phyloP scores from a whole-genome alignment of 1,140 invertebrate species.

The Drosophila willistoni region DNA sequence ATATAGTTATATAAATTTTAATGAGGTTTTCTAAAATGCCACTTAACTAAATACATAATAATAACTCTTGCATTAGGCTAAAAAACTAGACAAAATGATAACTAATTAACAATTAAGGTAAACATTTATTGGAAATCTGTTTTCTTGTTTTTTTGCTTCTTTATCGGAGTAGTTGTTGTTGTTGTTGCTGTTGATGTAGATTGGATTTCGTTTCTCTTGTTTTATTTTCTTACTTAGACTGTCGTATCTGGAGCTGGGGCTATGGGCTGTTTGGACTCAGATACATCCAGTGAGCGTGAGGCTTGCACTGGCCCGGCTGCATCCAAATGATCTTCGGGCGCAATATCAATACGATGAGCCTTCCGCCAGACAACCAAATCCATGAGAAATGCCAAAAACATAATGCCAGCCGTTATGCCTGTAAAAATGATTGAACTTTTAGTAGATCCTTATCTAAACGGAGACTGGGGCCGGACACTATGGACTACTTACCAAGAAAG shows the following conservation, averaged over 20 bases:
- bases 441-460: no score
- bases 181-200: background rate
- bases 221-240: slow-evolving; percentile 35
- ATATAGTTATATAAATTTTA: slow-evolving; percentile 49
- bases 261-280: slow-evolving; percentile 69
- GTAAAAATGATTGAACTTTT: background rate
- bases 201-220: background rate
- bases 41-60: slow-evolving; percentile 77
- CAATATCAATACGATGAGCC: slow-evolving; percentile 89
- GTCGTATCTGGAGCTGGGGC: slow-evolving; percentile 63
- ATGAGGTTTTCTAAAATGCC: slow-evolving; percentile 68
- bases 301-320: slow-evolving; percentile 38
- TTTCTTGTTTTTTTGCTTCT: slow-evolving; percentile 34
- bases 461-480: slow-evolving; percentile 32
- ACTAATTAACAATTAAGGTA: slow-evolving; percentile 82
- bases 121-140: slow-evolving; percentile 78
- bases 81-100: slow-evolving; percentile 80
- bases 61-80: slow-evolving; percentile 75
- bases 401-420: slow-evolving; percentile 92
- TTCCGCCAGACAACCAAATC: slow-evolving; percentile 93
- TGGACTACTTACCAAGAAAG: slow-evolving; percentile 89
- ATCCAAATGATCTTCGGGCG: slow-evolving; percentile 83
- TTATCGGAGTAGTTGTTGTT: slow-evolving; percentile 9
- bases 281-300: slow-evolving; percentile 52
- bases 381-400: slow-evolving; percentile 91